phyloP scores from a whole-genome alignment of 1,140 invertebrate species.

The Sesamia nonagrioides region DNA sequence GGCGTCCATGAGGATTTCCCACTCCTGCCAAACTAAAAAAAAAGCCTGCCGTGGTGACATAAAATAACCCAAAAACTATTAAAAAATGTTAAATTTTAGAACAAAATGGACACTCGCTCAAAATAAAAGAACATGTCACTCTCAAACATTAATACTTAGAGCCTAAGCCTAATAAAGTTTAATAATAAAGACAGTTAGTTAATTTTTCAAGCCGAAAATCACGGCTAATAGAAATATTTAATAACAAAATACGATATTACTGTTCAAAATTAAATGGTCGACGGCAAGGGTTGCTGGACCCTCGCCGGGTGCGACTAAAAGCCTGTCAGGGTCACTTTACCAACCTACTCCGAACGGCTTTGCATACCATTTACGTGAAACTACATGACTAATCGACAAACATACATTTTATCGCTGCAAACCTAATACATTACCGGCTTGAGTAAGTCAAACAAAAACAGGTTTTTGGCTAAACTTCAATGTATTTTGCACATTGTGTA shows the following conservation, averaged over 20 bases:
- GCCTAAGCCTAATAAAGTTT: background rate
- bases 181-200: background rate
- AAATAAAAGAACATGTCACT: background rate
- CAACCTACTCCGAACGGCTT: slow-evolving; percentile 26
- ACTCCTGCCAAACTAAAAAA: too few species aligned
- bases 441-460: background rate
- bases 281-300: slow-evolving; percentile 14
- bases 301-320: slow-evolving; percentile 55
- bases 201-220: background rate
- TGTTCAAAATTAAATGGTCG: slow-evolving; percentile 37
- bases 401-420: slow-evolving; percentile 8
- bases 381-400: slow-evolving; percentile 43
- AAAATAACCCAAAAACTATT: too few species aligned
- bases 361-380: slow-evolving; percentile 43
- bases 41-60: too few species aligned
- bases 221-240: slow-evolving; percentile 30
- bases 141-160: background rate
- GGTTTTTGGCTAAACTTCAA: background rate
- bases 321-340: slow-evolving; percentile 59
- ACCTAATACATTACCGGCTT: slow-evolving; percentile 5
- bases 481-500: slow-evolving; percentile 11
- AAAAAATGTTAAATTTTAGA: too few species aligned
- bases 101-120: background rate
- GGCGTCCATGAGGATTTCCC: too few species aligned
- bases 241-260: slow-evolving; percentile 34